Base-by-base conservation (phyloP, 2,113 vertebrate species). In the Crotalus horridus region DNA sequence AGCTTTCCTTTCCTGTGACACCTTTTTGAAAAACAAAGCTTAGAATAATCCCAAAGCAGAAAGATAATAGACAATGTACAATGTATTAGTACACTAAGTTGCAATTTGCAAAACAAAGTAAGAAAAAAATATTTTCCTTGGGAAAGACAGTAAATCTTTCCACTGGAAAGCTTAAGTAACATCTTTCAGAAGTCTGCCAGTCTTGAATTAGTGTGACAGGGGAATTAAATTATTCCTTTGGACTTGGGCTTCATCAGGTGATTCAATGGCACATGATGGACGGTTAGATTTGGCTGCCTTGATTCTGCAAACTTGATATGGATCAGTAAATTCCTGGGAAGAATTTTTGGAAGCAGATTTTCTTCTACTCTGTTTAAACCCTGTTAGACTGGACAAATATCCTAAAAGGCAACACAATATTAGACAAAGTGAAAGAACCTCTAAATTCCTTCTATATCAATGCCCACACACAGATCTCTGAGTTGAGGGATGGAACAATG, bases 201-300 rank as follows among this genome's bases (percentile, higher is more conserved):
- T 39, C 74, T 81, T 43, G 17, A 81, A 81, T 81, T 81, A 81
- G 6, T 8, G 17, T 39, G 69, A 81, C 33, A 81, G 33, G 69
- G n/a, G 69, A 81, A 81, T 87, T 87, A 51, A 87, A 53, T 87
- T 29, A 26, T 87, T 87, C 86, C 24, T 87, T 51, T 13, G 15
- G 33, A 20, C 13, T 81, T 81, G 4, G 26, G 12, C 0, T 10
- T 61, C 61, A 87, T 85, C 94, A 95, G 91, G 91, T 94, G 92
- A 92, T 95, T 94, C 26, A 54, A 33, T 23, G 29, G 39, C 64
- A 85, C 39, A 46, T 92, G 64, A 59, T 48, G 24, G 33, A 23
- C 39, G 23, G 21, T 46, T 87, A 24, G 90, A 33, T 91, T 95
- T 92, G 92, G 81, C 90, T 6, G 6, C 93, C 92, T 94, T n/a